Percentiles rank a stretch among this genome's conserved stretches.
Conservation (phyloP, 2,113 vertebrate species). For the Mustela lutreola region DNA sequence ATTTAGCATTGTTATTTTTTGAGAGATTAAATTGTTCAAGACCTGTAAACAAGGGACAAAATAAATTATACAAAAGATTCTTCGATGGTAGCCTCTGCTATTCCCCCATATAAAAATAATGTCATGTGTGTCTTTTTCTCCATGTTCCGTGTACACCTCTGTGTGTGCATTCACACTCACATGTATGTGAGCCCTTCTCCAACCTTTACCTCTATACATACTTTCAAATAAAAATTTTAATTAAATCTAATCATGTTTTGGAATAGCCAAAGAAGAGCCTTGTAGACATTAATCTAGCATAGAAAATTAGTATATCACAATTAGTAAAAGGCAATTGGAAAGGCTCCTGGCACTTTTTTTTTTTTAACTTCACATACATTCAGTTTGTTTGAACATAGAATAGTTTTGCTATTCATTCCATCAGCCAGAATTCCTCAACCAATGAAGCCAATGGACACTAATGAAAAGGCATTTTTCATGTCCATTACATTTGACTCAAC, state of each 20-base stretch:
- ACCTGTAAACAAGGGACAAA: not conserved
- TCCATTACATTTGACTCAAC: slow-evolving; percentile 83
- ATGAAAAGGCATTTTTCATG: slow-evolving; percentile 87
- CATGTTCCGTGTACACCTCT: not conserved
- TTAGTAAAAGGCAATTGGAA: slow-evolving; percentile 73
- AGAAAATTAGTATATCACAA: slow-evolving; percentile 81
- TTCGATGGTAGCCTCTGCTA: not conserved
- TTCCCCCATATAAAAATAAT: not conserved
- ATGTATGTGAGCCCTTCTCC: not conserved
- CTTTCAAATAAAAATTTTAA: slow-evolving; percentile 69
- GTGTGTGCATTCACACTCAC: not conserved
- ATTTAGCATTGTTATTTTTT: not conserved
- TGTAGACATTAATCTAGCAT: slow-evolving; percentile 67
- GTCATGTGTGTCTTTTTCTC: not conserved
- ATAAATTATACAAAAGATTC: not conserved
- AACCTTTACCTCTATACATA: slow-evolving; percentile 38
- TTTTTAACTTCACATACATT: slow-evolving; percentile 70
- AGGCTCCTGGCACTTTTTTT: slow-evolving; percentile 62
- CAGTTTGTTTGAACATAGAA: slow-evolving; percentile 67
- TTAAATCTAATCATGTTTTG: slow-evolving; percentile 77
- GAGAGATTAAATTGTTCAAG: slow-evolving; percentile 26
- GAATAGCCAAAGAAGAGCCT: slow-evolving; percentile 70
- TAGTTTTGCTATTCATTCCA: slow-evolving; percentile 74
- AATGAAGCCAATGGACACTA: slow-evolving; percentile 76
- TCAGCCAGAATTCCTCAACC: slow-evolving; percentile 72